Evolutionary conservation across 2,888 invertebrate genomes (phyloP), one percentile per base, ranked within the genome.

Genomic region (Agrilus mali): DNA sequence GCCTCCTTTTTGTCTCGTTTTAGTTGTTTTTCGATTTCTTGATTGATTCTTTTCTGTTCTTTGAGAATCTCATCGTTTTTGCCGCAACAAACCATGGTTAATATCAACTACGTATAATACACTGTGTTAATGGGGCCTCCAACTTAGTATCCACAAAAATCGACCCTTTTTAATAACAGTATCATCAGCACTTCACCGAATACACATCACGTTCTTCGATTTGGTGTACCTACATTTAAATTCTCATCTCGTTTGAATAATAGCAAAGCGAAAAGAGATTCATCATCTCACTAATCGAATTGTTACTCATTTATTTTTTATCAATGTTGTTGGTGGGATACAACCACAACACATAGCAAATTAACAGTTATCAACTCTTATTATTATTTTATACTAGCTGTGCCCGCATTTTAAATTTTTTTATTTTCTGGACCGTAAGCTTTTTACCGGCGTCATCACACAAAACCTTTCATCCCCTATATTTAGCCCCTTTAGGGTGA

Each of bases 21-120:
- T 68, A 99, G 82, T 78, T 98, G 97, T 73, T 94, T 85, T 76
- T 99, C 98, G 72, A 99, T 99, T 80, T 99, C 98, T 76, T 97
- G 95, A 77, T 99, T 99, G 76, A 99, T 99, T 73, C 98, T 83
- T 80, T 96, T 97, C 79, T 99, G 98, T 82, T 99, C 98, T 78
- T 96, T 95, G n/a, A n/a, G n/a, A 74, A 96, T 96, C 82, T 99
- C 98, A 78, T 98, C 98, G 73, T 95, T 95, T 77, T 97, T 85
- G 82, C 97, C n/a, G n/a, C n/a, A 99, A 84, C 98, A 99, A 87
- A 96, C 95, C 98, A 98, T 97, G 80, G 70, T 66, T 63, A 63
- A 61, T 59, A 58, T 58, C 57, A 59, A 55, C 54, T 57, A 53
- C 54, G 55, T 56, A 58, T 58, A 56, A 55, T 73, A n/a, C n/a